A percentile compares a stretch with the other conserved stretches of the same genome.
Conservation (phyloP, 2,113 vertebrate species). For the Bos javanicus region DNA sequence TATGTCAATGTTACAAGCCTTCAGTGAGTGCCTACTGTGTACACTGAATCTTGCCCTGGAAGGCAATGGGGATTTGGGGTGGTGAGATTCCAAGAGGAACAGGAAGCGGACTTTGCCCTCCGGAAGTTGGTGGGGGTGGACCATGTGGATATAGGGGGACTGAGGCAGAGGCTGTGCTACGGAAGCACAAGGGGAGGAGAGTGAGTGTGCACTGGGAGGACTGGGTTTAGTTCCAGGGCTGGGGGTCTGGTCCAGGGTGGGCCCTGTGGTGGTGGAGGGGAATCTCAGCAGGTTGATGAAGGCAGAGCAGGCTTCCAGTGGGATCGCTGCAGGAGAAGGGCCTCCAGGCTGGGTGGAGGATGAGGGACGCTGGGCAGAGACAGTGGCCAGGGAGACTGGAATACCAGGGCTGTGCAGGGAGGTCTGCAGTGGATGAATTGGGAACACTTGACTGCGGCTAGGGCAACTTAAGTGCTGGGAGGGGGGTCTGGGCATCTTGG, state of each 20-base stretch:
- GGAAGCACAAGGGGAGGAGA: not conserved
- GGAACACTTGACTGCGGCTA: not conserved
- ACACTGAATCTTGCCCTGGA: not conserved
- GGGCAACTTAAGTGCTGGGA: not conserved
- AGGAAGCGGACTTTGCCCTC: fast-evolving
- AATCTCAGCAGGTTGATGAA: not conserved
- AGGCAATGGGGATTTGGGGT: not conserved
- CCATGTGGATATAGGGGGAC: fast-evolving
- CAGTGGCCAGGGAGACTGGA: not conserved
- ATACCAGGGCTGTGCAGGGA: not conserved
- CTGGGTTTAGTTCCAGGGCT: fast-evolving
- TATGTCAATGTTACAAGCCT: not conserved
- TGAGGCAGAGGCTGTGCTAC: fast-evolving
- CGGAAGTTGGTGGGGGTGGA: not conserved
- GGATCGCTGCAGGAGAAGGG: not conserved
- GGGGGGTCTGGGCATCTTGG: not conserved
- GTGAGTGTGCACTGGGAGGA: too few relatives aligned
- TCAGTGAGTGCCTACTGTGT: not conserved
- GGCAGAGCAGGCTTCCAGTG: not conserved
- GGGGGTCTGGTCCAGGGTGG: not conserved
- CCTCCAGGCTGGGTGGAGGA: too few relatives aligned
- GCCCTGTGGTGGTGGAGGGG: not conserved
- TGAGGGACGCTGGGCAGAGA: not conserved
- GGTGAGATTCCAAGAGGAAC: fast-evolving
- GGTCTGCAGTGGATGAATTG: not conserved